phyloP scores from a whole-genome alignment of 2,113 vertebrate genomes.

The Rutilus rutilus region DNA sequence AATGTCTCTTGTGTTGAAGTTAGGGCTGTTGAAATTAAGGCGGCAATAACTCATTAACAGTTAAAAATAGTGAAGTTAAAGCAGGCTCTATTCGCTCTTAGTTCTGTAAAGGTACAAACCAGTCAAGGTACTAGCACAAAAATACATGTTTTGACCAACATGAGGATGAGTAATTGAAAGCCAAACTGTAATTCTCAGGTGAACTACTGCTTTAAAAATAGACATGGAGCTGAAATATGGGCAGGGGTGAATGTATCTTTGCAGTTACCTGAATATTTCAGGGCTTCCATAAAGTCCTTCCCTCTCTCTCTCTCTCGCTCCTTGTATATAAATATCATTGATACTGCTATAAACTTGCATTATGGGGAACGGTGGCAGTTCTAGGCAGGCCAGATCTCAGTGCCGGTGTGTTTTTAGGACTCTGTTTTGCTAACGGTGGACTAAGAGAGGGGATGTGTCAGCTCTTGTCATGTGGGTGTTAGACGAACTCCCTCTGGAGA shows the following conservation, averaged over 20 bases:
- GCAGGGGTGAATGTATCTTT: not conserved
- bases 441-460: slow-evolving; percentile 39
- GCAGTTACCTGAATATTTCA: slow-evolving; percentile 1
- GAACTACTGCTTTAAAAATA: not conserved
- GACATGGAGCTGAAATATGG: not conserved
- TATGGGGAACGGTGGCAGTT: not conserved
- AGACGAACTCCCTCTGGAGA: slow-evolving; percentile 57
- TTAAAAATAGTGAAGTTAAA: no score
- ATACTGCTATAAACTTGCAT: not conserved
- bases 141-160: no score
- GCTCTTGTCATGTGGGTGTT: slow-evolving; percentile 51
- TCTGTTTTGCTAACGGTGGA: slow-evolving; percentile 7
- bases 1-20: no score
- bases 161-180: not conserved
- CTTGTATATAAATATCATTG: not conserved
- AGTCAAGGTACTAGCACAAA: no score
- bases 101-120: no score
- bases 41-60: no score
- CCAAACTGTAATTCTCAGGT: not conserved
- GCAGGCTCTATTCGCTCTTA: no score
- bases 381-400: not conserved
- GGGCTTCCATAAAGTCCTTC: not conserved
- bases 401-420: slow-evolving; percentile 11
- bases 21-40: no score
- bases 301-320: not conserved